Evolutionary conservation across 2,113 vertebrate genomes (phyloP), one percentile per base, ranked within the genome.

Genomic region (Anser cygnoides): DNA sequence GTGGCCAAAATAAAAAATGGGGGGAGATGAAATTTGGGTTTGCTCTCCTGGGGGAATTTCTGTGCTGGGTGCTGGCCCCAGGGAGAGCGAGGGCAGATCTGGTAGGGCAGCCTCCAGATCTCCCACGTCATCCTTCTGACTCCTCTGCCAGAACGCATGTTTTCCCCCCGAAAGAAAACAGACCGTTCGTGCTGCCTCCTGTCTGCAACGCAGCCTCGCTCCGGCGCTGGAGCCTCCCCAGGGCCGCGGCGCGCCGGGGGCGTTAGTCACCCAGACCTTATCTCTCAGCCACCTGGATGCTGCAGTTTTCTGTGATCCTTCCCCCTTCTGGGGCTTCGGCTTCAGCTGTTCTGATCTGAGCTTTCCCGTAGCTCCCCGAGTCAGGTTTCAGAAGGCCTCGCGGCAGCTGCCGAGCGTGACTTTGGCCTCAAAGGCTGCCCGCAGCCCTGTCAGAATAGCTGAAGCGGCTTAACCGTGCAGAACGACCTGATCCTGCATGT

Each of bases 331-430:
- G 67, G 49, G 66, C 62, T 68, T 77, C 2, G 2, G 44, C 83
- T 88, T 76, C 80, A 65, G 75, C 75, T 66, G n/a, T 61, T 71
- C 81, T 55, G 52, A 19, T 28, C 28, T 7, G 58, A 57, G 80
- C 59, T 43, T 54, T 15, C 37, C 61, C 3, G 1, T 28, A 14
- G 57, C 71, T 31, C n/a, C 43, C 25, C 8, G 58, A 66, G 67
- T 9, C 6, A 3, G 49, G 37, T 10, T 71, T 65, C 50, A 8
- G 46, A 50, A 54, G 77, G 65, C 9, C 7, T 59, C 13, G 22
- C n/a, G 10, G 59, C 28, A 3, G 3, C 1, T 9, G 49, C 2
- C 2, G 11, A 37, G 79, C 1, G 2, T 43, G 25, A 26, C 9
- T 10, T 12, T 17, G 49, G 49, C 59, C 6, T 0, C 14, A 2